Percentiles rank a stretch among this genome's conserved stretches.
Evolutionary conservation across 1,140 invertebrate genomes (phyloP).

Genomic region (Trachymyrmex cornetzi): DNA sequence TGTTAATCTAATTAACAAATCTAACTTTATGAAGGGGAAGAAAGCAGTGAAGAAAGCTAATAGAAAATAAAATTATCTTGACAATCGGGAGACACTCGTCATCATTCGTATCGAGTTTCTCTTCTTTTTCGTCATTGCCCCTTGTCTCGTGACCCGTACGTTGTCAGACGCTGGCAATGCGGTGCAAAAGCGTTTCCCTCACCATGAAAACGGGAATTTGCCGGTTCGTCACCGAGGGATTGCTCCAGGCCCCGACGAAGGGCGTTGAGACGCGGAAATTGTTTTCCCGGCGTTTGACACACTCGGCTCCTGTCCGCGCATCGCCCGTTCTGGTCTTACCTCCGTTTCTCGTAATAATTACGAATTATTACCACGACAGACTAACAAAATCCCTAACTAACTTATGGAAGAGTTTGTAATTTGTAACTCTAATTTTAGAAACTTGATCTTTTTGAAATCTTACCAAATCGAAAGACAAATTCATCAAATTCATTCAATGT

Average conservation of each 20-base stretch:
- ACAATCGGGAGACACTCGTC: slow-evolving; percentile 14
- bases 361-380: background rate
- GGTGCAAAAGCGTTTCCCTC: slow-evolving; percentile 50
- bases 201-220: slow-evolving; percentile 56
- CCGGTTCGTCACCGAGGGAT: slow-evolving; percentile 1
- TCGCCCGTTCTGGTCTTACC: background rate
- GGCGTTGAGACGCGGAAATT: slow-evolving; percentile 33
- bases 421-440: background rate
- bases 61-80: slow-evolving; percentile 68
- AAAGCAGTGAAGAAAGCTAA: slow-evolving; percentile 68
- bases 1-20: too few relatives aligned
- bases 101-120: slow-evolving; percentile 74
- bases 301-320: background rate
- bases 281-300: slow-evolving; percentile 54
- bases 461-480: background rate
- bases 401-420: background rate
- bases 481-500: background rate
- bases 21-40: slow-evolving; percentile 36
- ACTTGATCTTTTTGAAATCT: background rate
- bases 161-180: slow-evolving; percentile 49
- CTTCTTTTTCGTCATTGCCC: slow-evolving; percentile 50
- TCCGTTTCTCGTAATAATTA: background rate
- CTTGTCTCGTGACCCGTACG: slow-evolving; percentile 68
- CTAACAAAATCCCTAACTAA: background rate
- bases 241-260: background rate